phyloP scores from a whole-genome alignment of 2,797 vertebrate genomes.

The Hirundo rustica region DNA sequence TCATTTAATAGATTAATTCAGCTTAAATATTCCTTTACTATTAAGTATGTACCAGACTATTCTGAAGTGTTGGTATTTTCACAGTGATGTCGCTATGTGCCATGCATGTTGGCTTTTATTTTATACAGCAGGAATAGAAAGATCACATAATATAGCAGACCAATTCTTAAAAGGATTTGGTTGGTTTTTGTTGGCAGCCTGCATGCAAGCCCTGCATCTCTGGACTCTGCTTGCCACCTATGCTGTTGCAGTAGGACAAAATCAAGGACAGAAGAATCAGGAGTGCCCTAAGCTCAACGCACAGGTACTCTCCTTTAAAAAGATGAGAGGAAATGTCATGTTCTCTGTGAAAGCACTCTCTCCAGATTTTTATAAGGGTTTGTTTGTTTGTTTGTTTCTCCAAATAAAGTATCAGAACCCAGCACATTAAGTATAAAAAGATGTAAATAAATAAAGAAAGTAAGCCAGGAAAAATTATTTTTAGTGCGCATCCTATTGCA shows the following conservation, averaged over 20 bases:
- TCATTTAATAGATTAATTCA: neutral
- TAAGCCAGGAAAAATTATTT: neutral
- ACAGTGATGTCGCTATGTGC: neutral
- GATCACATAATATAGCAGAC: constrained; percentile 18
- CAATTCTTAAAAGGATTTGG: constrained; percentile 61
- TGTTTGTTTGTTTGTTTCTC: neutral
- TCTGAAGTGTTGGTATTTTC: neutral
- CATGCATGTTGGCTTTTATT: constrained; percentile 11
- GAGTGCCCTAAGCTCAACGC: constrained; percentile 61
- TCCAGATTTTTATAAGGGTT: neutral
- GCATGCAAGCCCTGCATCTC: constrained; percentile 64
- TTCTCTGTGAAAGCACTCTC: neutral
- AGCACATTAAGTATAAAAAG: neutral
- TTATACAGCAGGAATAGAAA: constrained; percentile 20
- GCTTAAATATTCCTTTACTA: neutral
- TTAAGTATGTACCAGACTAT: neutral
- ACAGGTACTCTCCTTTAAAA: constrained; percentile 69
- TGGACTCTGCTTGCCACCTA: constrained; percentile 65
- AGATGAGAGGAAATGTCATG: constrained; percentile 26
- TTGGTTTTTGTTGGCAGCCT: constrained; percentile 71
- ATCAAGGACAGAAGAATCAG: constrained; percentile 70
- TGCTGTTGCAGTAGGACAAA: constrained; percentile 68
- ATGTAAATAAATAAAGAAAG: neutral
- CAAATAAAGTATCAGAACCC: neutral
- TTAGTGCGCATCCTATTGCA: neutral